Conservation (phyloP, 2,797 vertebrate species). For the Channallabes apus region DNA sequence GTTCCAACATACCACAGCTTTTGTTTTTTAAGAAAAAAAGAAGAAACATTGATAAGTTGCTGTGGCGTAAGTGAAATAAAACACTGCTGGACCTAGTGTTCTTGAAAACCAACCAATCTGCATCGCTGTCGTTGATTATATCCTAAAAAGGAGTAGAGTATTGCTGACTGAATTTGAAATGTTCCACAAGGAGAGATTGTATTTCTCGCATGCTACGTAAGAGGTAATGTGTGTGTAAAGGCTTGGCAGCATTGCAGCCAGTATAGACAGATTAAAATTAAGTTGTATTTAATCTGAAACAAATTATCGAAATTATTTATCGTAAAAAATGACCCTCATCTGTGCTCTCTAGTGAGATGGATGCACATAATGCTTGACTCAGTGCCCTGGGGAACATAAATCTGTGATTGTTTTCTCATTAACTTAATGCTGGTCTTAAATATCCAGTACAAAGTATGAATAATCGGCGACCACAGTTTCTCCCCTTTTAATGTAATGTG, state of each 20-base stretch:
- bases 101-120: background rate
- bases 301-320: slow-evolving; percentile 16
- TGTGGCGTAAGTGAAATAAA: background rate
- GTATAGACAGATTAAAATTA: slow-evolving; percentile 22
- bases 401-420: slow-evolving; percentile 34
- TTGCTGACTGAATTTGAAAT: background rate
- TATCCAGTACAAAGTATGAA: slow-evolving; percentile 12
- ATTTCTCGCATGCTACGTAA: background rate
- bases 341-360: slow-evolving; percentile 9
- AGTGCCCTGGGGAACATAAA: slow-evolving; percentile 22
- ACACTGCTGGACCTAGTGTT: background rate
- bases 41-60: background rate
- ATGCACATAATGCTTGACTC: slow-evolving; percentile 19
- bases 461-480: background rate
- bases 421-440: slow-evolving; percentile 11
- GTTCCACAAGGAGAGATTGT: background rate
- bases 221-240: background rate
- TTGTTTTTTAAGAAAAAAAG: too few species aligned
- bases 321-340: background rate
- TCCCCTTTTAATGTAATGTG: background rate
- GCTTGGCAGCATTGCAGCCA: background rate
- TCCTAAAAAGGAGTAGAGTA: background rate
- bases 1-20: too few species aligned
- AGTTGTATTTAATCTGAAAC: slow-evolving; percentile 13
- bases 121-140: background rate